Conservation (phyloP, 2,888 invertebrate species). For the Agriopis aurantiaria region DNA sequence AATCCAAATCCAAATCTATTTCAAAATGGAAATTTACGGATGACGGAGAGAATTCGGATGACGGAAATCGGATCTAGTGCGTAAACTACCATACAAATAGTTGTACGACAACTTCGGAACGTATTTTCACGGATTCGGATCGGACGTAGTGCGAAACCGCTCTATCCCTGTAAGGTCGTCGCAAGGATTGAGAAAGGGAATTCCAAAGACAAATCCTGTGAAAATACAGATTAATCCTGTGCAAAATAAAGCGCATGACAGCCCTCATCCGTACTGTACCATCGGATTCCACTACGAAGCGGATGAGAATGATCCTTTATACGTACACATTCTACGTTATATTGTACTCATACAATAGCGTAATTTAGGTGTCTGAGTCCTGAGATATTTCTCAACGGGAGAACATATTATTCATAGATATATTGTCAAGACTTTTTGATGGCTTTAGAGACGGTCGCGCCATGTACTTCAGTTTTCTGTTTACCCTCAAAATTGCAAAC, state of each 20-base stretch:
- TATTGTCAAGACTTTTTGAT: constrained; percentile 21
- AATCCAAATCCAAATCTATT: no score
- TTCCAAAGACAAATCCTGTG: background rate
- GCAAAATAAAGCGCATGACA: constrained; percentile 16
- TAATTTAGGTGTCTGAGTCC: constrained; percentile 43
- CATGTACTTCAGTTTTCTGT: background rate
- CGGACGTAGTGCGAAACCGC: no score
- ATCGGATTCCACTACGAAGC: constrained; percentile 28
- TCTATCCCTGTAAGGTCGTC: no score
- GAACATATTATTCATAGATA: constrained; percentile 15
- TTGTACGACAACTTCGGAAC: no score
- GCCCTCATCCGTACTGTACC: constrained; percentile 26
- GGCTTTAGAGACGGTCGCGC: background rate
- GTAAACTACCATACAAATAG: no score
- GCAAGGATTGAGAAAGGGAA: background rate
- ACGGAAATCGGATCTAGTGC: no score
- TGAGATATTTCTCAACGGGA: constrained; percentile 16
- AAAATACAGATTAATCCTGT: background rate
- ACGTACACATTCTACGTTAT: constrained; percentile 38
- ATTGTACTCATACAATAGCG: constrained; percentile 46
- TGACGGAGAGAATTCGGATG: no score
- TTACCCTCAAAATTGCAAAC: background rate
- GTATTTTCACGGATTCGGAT: no score
- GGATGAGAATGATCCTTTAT: constrained; percentile 37
- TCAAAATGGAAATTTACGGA: no score